phyloP scores from a whole-genome alignment of 2,888 invertebrate species.

The Acrobasis consociella region DNA sequence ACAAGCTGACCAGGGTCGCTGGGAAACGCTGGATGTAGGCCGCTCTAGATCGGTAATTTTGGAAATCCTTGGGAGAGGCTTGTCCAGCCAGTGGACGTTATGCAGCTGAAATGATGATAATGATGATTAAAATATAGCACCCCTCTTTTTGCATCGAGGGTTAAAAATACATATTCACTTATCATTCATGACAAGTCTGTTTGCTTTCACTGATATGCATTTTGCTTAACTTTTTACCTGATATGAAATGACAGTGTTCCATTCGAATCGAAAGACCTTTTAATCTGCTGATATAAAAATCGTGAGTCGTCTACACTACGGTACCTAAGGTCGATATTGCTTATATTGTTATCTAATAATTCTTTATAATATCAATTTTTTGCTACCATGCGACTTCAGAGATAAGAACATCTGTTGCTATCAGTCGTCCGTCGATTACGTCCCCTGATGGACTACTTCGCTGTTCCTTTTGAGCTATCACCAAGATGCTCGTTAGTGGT shows the following conservation, averaged over 20 bases:
- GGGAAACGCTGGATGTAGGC: too few relatives aligned
- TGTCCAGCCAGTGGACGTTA: too few relatives aligned
- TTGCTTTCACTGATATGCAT: conserved; percentile 10
- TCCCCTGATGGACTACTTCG: conserved; percentile 71
- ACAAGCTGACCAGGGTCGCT: too few relatives aligned
- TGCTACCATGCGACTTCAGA: conserved; percentile 63
- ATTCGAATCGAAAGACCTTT: background rate
- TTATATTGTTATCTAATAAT: conserved; percentile 59
- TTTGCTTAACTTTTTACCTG: background rate
- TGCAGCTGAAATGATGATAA: too few relatives aligned
- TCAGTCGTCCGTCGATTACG: conserved; percentile 75
- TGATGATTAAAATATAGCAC: too few relatives aligned
- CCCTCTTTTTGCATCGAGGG: too few relatives aligned
- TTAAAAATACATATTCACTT: too few relatives aligned
- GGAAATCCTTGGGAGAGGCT: too few relatives aligned
- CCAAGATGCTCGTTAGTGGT: conserved; percentile 61
- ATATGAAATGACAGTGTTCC: background rate
- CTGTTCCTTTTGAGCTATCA: conserved; percentile 39
- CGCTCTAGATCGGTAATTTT: too few relatives aligned
- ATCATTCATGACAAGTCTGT: background rate
- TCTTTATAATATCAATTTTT: conserved; percentile 72
- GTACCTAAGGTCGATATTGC: conserved; percentile 11
- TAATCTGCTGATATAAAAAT: background rate
- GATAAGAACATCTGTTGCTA: conserved; percentile 75
- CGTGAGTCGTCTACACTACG: background rate